These are phyloP conservation scores for Folsomia candida DNA, from an alignment of 2,888 invertebrate species.

Conservation along the genomic window DNA sequence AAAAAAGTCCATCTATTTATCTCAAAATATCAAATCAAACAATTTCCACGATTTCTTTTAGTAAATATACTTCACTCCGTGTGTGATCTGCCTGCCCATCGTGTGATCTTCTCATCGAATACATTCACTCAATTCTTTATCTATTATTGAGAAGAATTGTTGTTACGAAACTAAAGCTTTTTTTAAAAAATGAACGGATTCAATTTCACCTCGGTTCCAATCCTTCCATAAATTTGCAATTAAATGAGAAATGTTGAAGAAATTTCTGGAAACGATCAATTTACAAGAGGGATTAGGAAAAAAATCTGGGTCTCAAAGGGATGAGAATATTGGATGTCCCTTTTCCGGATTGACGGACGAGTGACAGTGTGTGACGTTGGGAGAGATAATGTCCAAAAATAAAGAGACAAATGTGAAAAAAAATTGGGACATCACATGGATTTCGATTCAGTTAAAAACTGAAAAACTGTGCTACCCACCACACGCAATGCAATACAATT, in stretches of 20 bases:
- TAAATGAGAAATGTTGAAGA: slow-evolving; percentile 10
- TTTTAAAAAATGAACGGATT: slow-evolving; percentile 1
- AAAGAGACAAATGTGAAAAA: neutral
- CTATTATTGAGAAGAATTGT: neutral
- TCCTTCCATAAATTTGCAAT: slow-evolving; percentile 17
- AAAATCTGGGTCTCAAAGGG: neutral
- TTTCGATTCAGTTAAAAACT: neutral
- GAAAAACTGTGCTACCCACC: neutral
- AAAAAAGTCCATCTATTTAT: slow-evolving; percentile 1
- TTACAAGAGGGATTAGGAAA: neutral
- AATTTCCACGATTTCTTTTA: neutral
- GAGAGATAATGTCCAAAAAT: neutral
- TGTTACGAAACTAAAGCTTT: neutral
- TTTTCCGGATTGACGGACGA: neutral
- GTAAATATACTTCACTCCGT: neutral
- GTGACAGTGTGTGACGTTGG: neutral
- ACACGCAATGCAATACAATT: neutral
- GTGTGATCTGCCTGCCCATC: neutral
- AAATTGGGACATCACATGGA: neutral
- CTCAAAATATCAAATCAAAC: slow-evolving; percentile 5
- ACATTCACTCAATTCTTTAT: neutral
- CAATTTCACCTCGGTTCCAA: neutral
- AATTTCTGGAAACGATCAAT: neutral
- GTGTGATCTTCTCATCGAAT: slow-evolving; percentile 15
- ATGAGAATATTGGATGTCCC: neutral